Percentiles rank a stretch among this genome's conserved stretches.
These are phyloP conservation scores for Synchiropus splendidus DNA, from an alignment of 2,113 vertebrate genomes.

Conservation along the genomic window DNA sequence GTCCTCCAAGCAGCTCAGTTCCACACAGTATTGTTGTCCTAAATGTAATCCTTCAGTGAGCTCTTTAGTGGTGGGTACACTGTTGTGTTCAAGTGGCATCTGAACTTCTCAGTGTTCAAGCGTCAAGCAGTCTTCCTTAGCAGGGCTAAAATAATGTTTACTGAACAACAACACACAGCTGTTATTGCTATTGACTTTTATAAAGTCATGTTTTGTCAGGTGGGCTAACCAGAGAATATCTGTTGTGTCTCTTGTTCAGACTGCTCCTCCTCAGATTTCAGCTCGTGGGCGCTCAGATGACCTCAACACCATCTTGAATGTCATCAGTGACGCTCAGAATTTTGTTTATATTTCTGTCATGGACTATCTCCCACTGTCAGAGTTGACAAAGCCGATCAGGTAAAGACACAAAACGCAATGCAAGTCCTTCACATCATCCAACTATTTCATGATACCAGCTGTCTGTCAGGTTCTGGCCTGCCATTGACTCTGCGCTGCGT, in stretches of 20 bases:
- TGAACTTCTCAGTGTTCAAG: no score
- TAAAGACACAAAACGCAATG: conserved; percentile 13
- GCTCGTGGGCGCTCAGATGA: conserved; percentile 64
- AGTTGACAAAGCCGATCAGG: conserved; percentile 59
- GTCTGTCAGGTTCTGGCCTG: conserved; percentile 68
- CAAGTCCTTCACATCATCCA: background rate
- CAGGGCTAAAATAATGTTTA: no score
- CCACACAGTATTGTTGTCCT: no score
- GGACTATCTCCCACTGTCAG: conserved; percentile 66
- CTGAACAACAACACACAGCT: no score
- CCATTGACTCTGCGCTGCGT: conserved; percentile 63
- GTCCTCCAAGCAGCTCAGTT: no score
- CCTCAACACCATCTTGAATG: conserved; percentile 64
- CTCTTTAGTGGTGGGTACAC: no score
- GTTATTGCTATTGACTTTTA: no score
- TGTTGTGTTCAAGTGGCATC: no score
- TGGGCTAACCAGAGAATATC: no score
- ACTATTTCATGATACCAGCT: background rate
- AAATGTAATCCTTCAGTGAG: no score
- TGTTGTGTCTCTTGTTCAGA: conserved; percentile 44
- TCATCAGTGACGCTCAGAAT: conserved; percentile 61
- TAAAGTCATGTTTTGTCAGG: no score
- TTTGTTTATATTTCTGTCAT: conserved; percentile 71
- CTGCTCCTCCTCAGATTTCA: conserved; percentile 63
- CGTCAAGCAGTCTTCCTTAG: no score